A percentile compares a stretch with the other conserved stretches of the same genome.
phyloP scores from a whole-genome alignment of 1,140 invertebrate genomes.

The Eriocheir sinensis region DNA sequence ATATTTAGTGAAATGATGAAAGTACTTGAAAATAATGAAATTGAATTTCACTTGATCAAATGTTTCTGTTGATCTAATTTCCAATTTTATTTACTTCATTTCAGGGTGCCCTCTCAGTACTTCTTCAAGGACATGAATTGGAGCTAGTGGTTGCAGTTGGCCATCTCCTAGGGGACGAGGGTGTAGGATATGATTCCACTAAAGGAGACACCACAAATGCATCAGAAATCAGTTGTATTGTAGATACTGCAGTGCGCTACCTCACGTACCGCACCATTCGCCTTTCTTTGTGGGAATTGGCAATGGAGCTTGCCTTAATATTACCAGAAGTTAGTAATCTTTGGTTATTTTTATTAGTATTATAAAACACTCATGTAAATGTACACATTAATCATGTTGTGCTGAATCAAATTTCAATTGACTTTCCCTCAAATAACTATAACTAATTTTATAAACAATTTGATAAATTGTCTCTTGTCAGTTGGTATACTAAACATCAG shows the following conservation, averaged over 20 bases:
- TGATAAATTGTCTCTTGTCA: neutral
- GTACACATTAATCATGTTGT: no score
- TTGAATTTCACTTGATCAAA: neutral
- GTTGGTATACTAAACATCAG: neutral
- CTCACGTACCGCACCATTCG: slow-evolving; percentile 82
- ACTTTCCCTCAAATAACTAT: neutral
- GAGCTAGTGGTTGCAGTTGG: slow-evolving; percentile 82
- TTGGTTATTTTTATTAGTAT: no score
- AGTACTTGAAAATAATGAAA: neutral
- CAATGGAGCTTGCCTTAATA: slow-evolving; percentile 75
- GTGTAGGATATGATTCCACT: neutral
- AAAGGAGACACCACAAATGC: neutral
- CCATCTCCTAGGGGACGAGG: slow-evolving; percentile 79
- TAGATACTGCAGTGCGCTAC: slow-evolving; percentile 80
- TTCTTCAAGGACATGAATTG: slow-evolving; percentile 82
- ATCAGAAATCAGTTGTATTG: slow-evolving; percentile 21
- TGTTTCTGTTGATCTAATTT: no score
- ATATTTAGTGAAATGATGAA: neutral
- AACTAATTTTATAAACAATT: neutral
- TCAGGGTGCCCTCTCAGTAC: slow-evolving; percentile 82
- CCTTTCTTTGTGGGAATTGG: slow-evolving; percentile 81
- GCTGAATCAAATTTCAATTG: no score
- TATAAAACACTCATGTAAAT: no score
- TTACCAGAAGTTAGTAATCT: slow-evolving; percentile 68
- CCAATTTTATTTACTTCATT: slow-evolving; percentile 70